phyloP scores from a whole-genome alignment of 2,797 vertebrate species.

The Avahi laniger region DNA sequence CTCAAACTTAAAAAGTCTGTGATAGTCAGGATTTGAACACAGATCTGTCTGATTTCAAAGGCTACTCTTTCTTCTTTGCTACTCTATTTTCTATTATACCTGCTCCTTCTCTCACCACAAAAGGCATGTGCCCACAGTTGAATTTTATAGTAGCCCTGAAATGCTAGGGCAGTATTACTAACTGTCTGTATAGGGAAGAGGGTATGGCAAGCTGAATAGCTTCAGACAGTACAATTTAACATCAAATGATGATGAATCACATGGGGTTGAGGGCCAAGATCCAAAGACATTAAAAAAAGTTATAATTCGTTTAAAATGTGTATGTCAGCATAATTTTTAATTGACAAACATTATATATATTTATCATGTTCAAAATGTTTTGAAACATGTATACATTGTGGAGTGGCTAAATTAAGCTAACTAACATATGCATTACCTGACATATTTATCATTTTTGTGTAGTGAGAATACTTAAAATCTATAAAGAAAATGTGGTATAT shows the following conservation, averaged over 20 bases:
- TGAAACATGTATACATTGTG: not conserved
- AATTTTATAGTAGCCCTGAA: not conserved
- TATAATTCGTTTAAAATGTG: not conserved
- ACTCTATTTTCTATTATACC: fast-evolving
- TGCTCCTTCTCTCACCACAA: not conserved
- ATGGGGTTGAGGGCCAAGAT: not conserved
- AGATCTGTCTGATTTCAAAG: not conserved
- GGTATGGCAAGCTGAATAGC: not conserved
- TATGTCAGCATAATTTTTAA: not conserved
- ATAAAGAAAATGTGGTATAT: too few species aligned
- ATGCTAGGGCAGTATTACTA: not conserved
- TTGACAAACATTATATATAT: not conserved
- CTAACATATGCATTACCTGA: not conserved
- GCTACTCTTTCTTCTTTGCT: not conserved
- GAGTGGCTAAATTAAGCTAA: not conserved
- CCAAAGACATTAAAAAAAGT: not conserved
- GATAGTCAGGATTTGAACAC: not conserved
- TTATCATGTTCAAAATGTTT: not conserved
- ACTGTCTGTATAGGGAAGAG: not conserved
- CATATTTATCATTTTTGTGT: not conserved
- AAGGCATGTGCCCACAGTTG: not conserved
- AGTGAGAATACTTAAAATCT: not conserved
- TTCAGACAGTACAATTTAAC: not conserved
- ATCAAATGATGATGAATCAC: not conserved
- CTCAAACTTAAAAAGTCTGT: not conserved